A percentile compares a stretch with the other conserved stretches of the same genome.
These are phyloP conservation scores for Mechanitis messenoides DNA, from an alignment of 2,888 invertebrate genomes.

Conservation along the genomic window DNA sequence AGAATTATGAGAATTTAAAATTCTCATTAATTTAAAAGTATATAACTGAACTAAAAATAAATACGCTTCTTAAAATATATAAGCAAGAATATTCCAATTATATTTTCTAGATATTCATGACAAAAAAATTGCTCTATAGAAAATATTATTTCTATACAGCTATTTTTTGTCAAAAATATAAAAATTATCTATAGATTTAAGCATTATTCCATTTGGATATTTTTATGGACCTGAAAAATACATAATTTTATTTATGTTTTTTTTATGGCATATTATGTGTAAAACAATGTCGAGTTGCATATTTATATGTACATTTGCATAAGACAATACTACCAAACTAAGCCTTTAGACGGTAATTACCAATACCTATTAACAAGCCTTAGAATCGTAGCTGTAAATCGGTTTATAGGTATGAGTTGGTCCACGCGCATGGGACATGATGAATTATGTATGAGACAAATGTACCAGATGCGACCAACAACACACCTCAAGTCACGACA, in stretches of 20 bases:
- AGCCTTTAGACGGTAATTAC: slow-evolving; percentile 33
- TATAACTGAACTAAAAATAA: too few relatives aligned
- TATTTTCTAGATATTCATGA: too few relatives aligned
- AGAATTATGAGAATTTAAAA: not conserved
- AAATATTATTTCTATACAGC: too few relatives aligned
- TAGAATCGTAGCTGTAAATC: slow-evolving; percentile 48
- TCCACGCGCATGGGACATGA: slow-evolving; percentile 58
- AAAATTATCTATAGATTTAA: too few relatives aligned
- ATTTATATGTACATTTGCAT: slow-evolving; percentile 8
- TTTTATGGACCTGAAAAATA: too few relatives aligned
- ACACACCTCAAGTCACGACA: slow-evolving; percentile 48
- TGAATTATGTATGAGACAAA: slow-evolving; percentile 51
- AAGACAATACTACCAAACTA: slow-evolving; percentile 20
- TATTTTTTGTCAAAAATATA: too few relatives aligned
- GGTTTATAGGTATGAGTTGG: slow-evolving; percentile 43
- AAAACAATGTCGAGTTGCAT: slow-evolving; percentile 2
- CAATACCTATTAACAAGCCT: slow-evolving; percentile 35
- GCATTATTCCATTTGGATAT: too few relatives aligned
- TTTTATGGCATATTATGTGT: not conserved
- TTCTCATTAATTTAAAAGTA: too few relatives aligned
- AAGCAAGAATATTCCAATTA: too few relatives aligned
- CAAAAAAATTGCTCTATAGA: too few relatives aligned
- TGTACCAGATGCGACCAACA: slow-evolving; percentile 38
- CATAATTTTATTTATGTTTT: not conserved
- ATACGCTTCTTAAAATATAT: too few relatives aligned